Evolutionary conservation across 2,113 vertebrate species (phyloP).

Genomic region (Gymnorhina tibicen): DNA sequence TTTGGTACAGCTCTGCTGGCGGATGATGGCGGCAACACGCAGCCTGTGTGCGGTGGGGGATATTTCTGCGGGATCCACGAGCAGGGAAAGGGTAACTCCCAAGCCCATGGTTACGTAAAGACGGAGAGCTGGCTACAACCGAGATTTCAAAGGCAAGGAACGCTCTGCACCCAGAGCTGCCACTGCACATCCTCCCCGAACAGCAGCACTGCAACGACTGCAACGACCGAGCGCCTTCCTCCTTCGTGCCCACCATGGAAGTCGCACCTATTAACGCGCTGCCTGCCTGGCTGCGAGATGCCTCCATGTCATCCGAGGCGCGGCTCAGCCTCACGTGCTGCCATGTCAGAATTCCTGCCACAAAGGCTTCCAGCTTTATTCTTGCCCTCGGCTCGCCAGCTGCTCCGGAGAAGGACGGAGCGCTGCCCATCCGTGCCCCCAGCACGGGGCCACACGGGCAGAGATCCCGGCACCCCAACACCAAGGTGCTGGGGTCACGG

Average conservation of each 20-base stretch:
- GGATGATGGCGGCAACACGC: background rate
- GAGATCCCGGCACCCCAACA: fast-evolving
- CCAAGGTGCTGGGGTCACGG: fast-evolving
- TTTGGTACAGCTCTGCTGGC: slow-evolving; percentile 6
- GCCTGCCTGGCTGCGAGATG: background rate
- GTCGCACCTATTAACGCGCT: background rate
- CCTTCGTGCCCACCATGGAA: background rate
- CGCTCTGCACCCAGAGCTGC: background rate
- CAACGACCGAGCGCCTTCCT: background rate
- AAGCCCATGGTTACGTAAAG: background rate
- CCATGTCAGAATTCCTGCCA: slow-evolving; percentile 20
- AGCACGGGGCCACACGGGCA: fast-evolving
- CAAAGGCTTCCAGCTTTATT: background rate
- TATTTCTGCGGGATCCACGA: background rate
- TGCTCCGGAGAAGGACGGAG: background rate
- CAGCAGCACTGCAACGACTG: fast-evolving
- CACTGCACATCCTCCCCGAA: background rate
- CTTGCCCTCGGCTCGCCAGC: background rate
- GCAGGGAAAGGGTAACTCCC: background rate
- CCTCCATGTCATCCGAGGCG: background rate
- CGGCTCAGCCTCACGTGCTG: background rate
- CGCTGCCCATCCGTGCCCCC: background rate
- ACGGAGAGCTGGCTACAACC: background rate
- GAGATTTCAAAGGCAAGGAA: background rate
- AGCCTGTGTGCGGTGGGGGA: background rate